phyloP scores from a whole-genome alignment of 1,140 invertebrate genomes.

The Drosophila funebris region DNA sequence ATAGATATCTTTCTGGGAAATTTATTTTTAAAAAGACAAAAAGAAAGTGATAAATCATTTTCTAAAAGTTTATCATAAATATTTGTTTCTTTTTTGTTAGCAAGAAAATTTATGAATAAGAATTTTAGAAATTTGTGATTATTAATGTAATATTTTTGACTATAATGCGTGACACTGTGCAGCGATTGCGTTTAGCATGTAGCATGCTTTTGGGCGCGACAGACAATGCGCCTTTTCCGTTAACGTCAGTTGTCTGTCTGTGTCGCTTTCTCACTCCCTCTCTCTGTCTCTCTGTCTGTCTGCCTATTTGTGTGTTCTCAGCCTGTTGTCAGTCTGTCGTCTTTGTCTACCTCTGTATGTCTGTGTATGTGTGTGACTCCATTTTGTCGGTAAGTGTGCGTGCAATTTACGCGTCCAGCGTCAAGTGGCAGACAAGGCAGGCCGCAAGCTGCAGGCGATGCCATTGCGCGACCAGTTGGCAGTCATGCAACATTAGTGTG shows the following conservation, averaged over 20 bases:
- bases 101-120: no score
- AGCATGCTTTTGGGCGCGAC: constrained; percentile 32
- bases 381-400: constrained; percentile 23
- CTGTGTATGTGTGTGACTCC: not conserved
- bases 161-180: constrained; percentile 24
- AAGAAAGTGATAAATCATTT: no score
- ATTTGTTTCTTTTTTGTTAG: no score
- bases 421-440: constrained; percentile 52
- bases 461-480: constrained; percentile 40
- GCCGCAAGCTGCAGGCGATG: constrained; percentile 52
- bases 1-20: no score
- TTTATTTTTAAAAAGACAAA: no score
- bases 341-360: not conserved
- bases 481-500: constrained; percentile 53
- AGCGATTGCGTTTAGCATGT: constrained; percentile 36
- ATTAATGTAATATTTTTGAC: no score
- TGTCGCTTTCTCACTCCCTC: no score
- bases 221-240: constrained; percentile 31
- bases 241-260: constrained; percentile 5
- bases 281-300: not conserved
- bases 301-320: not conserved
- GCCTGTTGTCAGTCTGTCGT: constrained; percentile 6
- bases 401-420: constrained; percentile 51
- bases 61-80: no score
- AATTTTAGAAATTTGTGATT: no score